Base-by-base conservation (phyloP, 1,140 invertebrate species). In the Orius laevigatus region DNA sequence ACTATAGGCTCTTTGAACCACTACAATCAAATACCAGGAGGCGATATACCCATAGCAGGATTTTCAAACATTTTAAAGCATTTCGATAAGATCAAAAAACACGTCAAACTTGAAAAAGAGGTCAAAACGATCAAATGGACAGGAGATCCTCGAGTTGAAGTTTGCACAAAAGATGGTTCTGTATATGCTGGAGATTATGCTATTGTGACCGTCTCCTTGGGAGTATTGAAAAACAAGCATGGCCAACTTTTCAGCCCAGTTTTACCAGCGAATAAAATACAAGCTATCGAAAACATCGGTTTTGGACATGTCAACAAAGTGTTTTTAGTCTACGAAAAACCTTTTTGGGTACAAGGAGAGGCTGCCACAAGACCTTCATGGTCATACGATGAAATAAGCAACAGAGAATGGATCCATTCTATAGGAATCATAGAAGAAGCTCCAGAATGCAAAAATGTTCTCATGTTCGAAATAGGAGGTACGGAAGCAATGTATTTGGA, bases 171-270 rank as follows among this genome's bases (percentile, higher is more conserved):
- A 36, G 63, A 67, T 54, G 83, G 82, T 0, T 72, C 78, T 49
- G 74, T 77, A 56, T 73, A 77, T 56, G 68, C 66, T 38, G 79
- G 76, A 1, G 81, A 88, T 62, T 84, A 87, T 58, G 80, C 89
- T 1, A 78, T 92, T 39, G 63, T 84, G 5, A 90, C 85, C 0
- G 65, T 88, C 10, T 82, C 88, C 0, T 66, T 92, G 9, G 88
- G 88, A 2, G 84, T 84, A 34, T 64, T 93, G 0, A 91, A 92
- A 65, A 74, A 76, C 48, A 75, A 80, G 55, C 71, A 75, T 16
- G 70, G 76, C 41, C 72, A 73, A 32, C 58, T 91, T 48, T 92
- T 91, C 60, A 73, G 73, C 46, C 87, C 88, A 0, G 63, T 69
- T 15, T 68, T 92, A 43, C 81, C 84, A 0, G 57, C 67, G 9